Evolutionary conservation across 2,797 vertebrate genomes (phyloP).

Genomic region (Tapirus indicus): DNA sequence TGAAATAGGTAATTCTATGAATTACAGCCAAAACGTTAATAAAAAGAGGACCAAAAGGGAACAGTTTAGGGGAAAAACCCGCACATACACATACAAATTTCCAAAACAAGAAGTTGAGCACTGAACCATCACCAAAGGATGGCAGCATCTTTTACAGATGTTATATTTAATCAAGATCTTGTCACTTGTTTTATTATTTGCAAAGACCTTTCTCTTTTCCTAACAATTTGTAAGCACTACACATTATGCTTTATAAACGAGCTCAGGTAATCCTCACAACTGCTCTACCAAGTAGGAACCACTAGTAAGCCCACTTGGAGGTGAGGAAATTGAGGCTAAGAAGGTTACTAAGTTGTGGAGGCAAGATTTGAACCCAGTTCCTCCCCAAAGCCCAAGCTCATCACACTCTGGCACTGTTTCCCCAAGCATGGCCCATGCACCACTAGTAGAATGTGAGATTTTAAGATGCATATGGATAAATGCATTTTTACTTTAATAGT

Average conservation of each 20-base stretch:
- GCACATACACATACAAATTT: not conserved
- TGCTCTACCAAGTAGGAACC: not conserved
- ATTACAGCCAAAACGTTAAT: slow-evolving; percentile 39
- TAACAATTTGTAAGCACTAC: not conserved
- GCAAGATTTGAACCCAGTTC: slow-evolving; percentile 19
- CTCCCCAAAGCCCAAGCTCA: not conserved
- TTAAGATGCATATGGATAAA: not conserved
- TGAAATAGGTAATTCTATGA: slow-evolving; percentile 45
- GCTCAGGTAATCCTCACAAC: not conserved
- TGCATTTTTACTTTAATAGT: not conserved
- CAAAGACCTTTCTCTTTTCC: not conserved
- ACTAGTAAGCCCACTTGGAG: not conserved
- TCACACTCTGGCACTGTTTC: not conserved
- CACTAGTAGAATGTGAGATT: not conserved
- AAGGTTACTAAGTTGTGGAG: not conserved
- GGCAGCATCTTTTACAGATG: not conserved
- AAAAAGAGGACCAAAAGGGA: not conserved
- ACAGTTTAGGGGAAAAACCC: not conserved
- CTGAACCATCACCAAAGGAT: not conserved
- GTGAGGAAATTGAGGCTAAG: not conserved
- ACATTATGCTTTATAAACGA: not conserved
- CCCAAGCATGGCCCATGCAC: not conserved
- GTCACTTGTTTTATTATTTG: slow-evolving; percentile 42
- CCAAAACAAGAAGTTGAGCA: slow-evolving; percentile 19
- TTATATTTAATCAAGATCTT: slow-evolving; percentile 13